Conservation (phyloP, 2,113 vertebrate species). For the Thamnaconus septentrionalis region DNA sequence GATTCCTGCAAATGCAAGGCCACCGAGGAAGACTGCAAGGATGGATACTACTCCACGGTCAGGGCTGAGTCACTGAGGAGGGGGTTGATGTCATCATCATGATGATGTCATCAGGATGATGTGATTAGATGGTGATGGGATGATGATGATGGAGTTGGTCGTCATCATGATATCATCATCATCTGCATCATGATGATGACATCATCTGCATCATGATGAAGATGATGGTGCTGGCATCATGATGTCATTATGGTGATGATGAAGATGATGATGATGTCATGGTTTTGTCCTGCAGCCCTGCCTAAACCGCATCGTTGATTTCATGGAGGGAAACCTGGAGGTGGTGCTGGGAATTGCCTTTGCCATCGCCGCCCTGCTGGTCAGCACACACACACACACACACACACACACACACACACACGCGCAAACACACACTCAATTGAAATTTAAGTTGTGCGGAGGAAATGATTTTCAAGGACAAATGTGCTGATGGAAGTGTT, state of each 20-base stretch:
- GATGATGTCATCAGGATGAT: neutral
- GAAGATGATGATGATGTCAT: neutral
- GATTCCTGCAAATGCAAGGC: conserved; percentile 56
- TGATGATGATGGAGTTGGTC: no score
- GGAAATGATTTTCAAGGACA: no score
- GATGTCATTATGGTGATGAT: neutral
- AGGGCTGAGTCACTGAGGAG: conserved; percentile 10
- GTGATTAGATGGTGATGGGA: no score
- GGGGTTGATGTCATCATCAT: neutral
- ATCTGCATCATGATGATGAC: no score
- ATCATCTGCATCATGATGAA: no score
- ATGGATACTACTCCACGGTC: conserved; percentile 25
- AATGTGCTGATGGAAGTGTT: no score
- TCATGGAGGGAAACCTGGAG: conserved; percentile 44
- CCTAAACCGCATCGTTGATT: neutral
- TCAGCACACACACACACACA: conserved; percentile 19
- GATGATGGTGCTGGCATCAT: no score
- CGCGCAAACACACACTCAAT: neutral
- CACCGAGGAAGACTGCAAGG: neutral
- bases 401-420: neutral
- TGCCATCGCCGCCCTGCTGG: conserved; percentile 65
- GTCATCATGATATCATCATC: no score
- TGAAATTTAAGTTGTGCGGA: no score
- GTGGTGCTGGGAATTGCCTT: conserved; percentile 69
- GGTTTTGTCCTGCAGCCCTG: conserved; percentile 52